Base-by-base conservation (phyloP, 2,888 invertebrate species). In the Coenonympha arcania region DNA sequence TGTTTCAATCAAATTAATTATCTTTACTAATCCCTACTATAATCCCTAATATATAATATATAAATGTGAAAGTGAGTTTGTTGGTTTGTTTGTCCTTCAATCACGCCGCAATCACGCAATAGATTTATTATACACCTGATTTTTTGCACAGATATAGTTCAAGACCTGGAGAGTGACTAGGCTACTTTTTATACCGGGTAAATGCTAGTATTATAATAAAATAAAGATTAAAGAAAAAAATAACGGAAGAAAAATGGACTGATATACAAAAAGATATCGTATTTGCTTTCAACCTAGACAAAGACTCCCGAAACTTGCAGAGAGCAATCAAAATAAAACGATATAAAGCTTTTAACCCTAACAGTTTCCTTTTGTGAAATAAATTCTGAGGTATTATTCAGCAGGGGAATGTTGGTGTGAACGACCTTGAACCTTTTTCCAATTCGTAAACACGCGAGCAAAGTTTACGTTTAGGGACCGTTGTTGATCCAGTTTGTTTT, bases 351-450 rank as follows among this genome's bases (percentile, higher is more conserved):
- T 54, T 48, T 50, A 52, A 42, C 36, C 47, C 39, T 49, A 51
- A 46, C 42, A 28, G 47, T 57, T 55, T 56, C 19, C 53, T 57
- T 43, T 39, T 36, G 42, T 22, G 42, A 50, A 52, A 54, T 26
- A 53, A 51, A 50, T 39, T 28, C 48, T 46, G 45, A 53, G 47
- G 52, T 54, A 48, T 59, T 57, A 61, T 61, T 58, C 52, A 43
- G 46, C 46, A 34, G 47, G 47, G 47, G 53, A 57, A 39, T 47
- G 56, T 49, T 45, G 36, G 41, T 42, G 51, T 54, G 48, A 57
- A 53, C 51, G 49, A 41, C 54, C 55, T 41, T 52, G 50, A 47
- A 57, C 54, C 59, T 55, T 59, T 60, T 56, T 52, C 49, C 47
- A 48, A 58, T 53, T 56, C 48, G 42, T 50, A 50, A 56, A 52